A percentile compares a stretch with the other conserved stretches of the same genome.
Conservation (phyloP, 1,140 invertebrate species). For the Euwallacea fornicatus region DNA sequence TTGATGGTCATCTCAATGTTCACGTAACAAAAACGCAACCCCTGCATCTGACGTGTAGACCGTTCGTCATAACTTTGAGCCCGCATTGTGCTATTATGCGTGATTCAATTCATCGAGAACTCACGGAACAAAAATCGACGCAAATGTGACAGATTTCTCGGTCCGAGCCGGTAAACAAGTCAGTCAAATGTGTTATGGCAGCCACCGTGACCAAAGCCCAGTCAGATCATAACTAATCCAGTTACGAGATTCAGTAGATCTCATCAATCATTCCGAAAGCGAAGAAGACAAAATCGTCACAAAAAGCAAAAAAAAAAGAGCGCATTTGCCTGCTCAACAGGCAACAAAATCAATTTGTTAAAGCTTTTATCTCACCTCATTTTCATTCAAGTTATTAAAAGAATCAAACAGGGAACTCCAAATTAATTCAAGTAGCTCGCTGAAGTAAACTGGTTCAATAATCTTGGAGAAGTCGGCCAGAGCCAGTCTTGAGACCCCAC, state of each 20-base stretch:
- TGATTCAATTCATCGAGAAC: slow-evolving; percentile 38
- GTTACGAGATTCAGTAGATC: not conserved
- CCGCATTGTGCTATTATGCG: slow-evolving; percentile 43
- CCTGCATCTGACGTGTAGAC: slow-evolving; percentile 41
- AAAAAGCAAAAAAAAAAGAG: slow-evolving; percentile 1
- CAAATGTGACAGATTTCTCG: slow-evolving; percentile 45
- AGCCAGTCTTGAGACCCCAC: slow-evolving; percentile 4
- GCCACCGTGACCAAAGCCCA: slow-evolving; percentile 40
- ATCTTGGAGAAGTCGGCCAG: slow-evolving; percentile 26
- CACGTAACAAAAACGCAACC: slow-evolving; percentile 33
- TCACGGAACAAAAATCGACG: slow-evolving; percentile 33
- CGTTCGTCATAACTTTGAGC: slow-evolving; percentile 46
- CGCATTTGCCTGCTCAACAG: not conserved
- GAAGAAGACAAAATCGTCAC: not conserved
- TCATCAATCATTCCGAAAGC: slow-evolving; percentile 2
- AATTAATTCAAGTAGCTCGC: slow-evolving; percentile 45
- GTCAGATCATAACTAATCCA: slow-evolving; percentile 27
- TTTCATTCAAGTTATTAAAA: slow-evolving; percentile 40
- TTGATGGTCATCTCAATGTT: slow-evolving; percentile 39
- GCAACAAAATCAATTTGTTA: slow-evolving; percentile 17
- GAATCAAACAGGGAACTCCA: slow-evolving; percentile 31
- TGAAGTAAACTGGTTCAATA: slow-evolving; percentile 44
- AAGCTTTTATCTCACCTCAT: slow-evolving; percentile 24
- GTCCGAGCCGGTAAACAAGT: slow-evolving; percentile 40
- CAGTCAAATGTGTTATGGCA: slow-evolving; percentile 35